Evolutionary conservation across 2,888 invertebrate species (phyloP), one percentile per base, ranked within the genome.

Genomic region (Tinea pellionella): DNA sequence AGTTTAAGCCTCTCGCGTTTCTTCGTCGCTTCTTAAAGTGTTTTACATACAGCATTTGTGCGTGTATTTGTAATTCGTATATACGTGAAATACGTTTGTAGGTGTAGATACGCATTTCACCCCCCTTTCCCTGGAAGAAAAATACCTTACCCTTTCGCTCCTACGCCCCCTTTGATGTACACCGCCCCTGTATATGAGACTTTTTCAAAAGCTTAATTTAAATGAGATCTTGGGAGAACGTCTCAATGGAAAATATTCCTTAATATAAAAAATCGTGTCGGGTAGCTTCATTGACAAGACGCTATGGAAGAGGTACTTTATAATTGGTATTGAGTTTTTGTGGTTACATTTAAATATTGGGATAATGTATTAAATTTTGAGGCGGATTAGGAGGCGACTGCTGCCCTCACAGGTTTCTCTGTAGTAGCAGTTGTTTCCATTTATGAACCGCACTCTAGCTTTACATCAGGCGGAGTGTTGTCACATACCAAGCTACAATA

Each of bases 171-270:
- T 82, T 81, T 81, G 83, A 82, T 77, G 83, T 84, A 78, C 82
- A 74, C 74, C 75, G 80, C 82, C 82, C 73, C 80, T 77, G 80
- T 75, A 80, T 87, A 86, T 87, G 86, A 83, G 86, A 83, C 77
- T 85, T 86, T 86, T 84, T 85, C 81, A 81, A 81, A 86, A 84
- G 85, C 87, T 85, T 87, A 86, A 87, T 87, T 87, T 86, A 86
- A 86, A 87, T 84, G 82, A 86, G 84, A 43, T 74, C 75, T 72
- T 63, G 80, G 77, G 76, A 41, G 57, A 42, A 83, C 76, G 77
- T 71, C 83, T 83, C 81, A 82, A 84, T 84, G 80, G 80, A 72
- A 78, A 78, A 81, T 84, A 81, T 84, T 80, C 80, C 77, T 80
- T 84, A 83, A 85, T 85, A 86, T 84, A 80, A 83, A 85, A 57